These are phyloP conservation scores for Rhinatrema bivittatum DNA, from an alignment of 2,797 vertebrate genomes.

Conservation along the genomic window DNA sequence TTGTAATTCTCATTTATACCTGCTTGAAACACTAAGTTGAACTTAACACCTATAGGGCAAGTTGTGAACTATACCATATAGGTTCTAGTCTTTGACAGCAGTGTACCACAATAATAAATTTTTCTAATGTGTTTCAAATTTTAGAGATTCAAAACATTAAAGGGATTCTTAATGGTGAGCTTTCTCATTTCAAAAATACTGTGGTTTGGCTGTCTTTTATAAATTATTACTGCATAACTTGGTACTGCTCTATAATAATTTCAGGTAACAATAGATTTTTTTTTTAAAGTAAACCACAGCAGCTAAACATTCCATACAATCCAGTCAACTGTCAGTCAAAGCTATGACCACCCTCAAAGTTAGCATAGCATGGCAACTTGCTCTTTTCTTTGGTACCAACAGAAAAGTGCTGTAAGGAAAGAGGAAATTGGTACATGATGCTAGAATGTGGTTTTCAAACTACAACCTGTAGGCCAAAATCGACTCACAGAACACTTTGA, in stretches of 20 bases:
- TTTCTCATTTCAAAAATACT: not conserved
- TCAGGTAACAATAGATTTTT: not conserved
- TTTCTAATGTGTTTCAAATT: constrained; percentile 13
- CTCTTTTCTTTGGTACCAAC: no score
- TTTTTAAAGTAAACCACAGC: constrained; percentile 1
- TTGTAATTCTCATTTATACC: constrained; percentile 12
- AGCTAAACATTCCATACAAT: no score
- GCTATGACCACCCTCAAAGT: no score
- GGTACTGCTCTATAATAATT: constrained; percentile 2
- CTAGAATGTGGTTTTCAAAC: no score
- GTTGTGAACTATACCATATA: constrained; percentile 8
- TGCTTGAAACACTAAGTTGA: constrained; percentile 15
- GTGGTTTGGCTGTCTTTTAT: constrained; percentile 8
- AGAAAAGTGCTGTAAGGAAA: no score
- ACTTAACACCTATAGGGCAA: constrained; percentile 6
- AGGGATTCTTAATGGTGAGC: not conserved
- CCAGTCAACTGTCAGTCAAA: no score
- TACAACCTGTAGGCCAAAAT: no score
- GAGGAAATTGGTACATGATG: no score
- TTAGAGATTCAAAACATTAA: constrained; percentile 8
- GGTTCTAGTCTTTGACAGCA: not conserved
- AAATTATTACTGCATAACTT: not conserved
- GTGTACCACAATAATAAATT: constrained; percentile 3
- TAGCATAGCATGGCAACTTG: no score
- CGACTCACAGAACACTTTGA: no score